Base-by-base conservation (phyloP, 1,140 invertebrate genomes). In the Drosophila fuyamai region DNA sequence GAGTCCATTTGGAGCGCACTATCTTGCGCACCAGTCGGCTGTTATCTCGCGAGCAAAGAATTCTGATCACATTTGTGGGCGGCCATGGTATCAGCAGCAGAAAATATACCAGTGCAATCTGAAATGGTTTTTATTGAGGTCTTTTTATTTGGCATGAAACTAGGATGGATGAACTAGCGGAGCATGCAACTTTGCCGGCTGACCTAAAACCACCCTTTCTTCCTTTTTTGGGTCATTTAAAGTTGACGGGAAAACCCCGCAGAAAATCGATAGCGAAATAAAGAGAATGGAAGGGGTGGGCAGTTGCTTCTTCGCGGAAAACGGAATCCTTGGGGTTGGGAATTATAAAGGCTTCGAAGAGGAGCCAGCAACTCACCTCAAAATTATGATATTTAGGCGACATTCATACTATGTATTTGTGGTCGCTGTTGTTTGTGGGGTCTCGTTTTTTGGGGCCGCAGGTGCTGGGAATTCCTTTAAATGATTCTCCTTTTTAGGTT, bases 1-100 rank as follows among this genome's bases (percentile, higher is more conserved):
- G 97, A 61, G 97, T 94, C 96, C 98, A 97, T 95, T 97, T 97
- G 95, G 96, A 97, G 93, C 97, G 95, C 79, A 98, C 95, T 74
- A 98, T 95, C 94, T 96, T 96, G 82, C 97, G 94, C 47, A 98
- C 97, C 79, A 97, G 95, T 84, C 96, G 95, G 61, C 97, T 97
- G 93, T 96, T 97, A 94, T 97, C 96, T 94, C 96, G 94, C 72
- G 96, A 96, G 90, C 97, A 98, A 77, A 96, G 96, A 88, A 97
- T 96, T 93, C 96, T 96, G 94, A 97, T 96, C 58, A 97, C 95
- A 72, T 95, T 96, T 54, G 96, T 96, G 85, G 96, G 96, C 81
- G 96, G 96, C 96, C 96, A 97, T 93, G 96, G 96, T 93, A 97
- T 96, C 89, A 97, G 94, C 74, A 92, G 78, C 77, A 74, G 57